Percentiles rank a stretch among this genome's conserved stretches.
Evolutionary conservation across 2,888 invertebrate genomes (phyloP).

Genomic region (Macaria notata): DNA sequence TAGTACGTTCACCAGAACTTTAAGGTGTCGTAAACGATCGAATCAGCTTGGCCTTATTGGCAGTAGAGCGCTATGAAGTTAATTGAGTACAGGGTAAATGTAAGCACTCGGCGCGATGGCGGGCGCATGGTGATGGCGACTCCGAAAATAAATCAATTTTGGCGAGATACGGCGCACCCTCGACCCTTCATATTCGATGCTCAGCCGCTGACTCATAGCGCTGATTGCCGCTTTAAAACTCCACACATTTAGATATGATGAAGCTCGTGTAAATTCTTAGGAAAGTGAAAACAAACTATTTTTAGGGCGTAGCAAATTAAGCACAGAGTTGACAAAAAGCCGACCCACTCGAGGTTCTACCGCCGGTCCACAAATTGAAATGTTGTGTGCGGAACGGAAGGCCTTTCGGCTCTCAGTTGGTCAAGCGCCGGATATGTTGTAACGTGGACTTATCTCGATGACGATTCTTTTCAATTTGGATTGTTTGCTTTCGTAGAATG

Average conservation of each 20-base stretch:
- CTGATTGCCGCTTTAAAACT: constrained; percentile 16
- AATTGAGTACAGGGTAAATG: constrained; percentile 37
- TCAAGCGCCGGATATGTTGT: constrained; percentile 71
- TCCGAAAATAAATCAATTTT: constrained; percentile 48
- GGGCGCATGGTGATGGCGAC: constrained; percentile 31
- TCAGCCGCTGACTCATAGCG: constrained; percentile 32
- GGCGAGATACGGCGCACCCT: constrained; percentile 30
- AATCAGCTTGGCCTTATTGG: constrained; percentile 48
- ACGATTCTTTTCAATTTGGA: constrained; percentile 36
- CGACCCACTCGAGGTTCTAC: constrained; percentile 42
- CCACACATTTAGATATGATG: constrained; percentile 21
- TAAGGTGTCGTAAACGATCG: constrained; percentile 58
- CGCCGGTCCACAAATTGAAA: constrained; percentile 61
- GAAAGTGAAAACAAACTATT: constrained; percentile 46
- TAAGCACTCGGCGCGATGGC: constrained; percentile 27
- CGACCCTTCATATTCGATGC: constrained; percentile 30
- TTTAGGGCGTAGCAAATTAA: constrained; percentile 66
- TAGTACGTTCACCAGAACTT: constrained; percentile 48
- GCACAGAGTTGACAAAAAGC: constrained; percentile 70
- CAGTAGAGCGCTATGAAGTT: constrained; percentile 58
- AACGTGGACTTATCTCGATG: constrained; percentile 48
- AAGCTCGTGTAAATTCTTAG: constrained; percentile 23
- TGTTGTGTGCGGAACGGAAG: constrained; percentile 76
- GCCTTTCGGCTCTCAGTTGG: constrained; percentile 63
- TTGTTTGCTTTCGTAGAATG: constrained; percentile 1